These are phyloP conservation scores for Hypomecis atomaria DNA, from an alignment of 2,888 invertebrate genomes.

Conservation along the genomic window DNA sequence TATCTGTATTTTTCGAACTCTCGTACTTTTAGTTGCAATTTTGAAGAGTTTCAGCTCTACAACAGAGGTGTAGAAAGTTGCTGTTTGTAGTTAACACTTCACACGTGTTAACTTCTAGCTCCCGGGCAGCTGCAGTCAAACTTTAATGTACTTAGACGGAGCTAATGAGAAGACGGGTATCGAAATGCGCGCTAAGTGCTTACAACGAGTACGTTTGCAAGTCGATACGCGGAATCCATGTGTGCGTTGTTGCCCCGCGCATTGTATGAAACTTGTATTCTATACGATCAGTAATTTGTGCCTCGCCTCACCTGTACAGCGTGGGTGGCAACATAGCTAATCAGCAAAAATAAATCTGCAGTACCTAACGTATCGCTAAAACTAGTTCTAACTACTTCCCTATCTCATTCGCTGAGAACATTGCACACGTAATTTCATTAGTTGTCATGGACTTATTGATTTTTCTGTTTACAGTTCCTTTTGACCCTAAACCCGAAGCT, in stretches of 20 bases:
- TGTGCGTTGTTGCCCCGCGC: no score
- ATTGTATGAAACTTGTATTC: no score
- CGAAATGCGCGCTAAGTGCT: no score
- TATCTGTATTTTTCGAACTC: no score
- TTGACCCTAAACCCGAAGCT: neutral
- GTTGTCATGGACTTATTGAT: neutral
- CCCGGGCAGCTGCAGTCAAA: constrained; percentile 40
- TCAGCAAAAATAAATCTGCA: neutral
- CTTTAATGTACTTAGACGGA: constrained; percentile 54
- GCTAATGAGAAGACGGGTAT: constrained; percentile 4
- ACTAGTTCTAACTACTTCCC: no score
- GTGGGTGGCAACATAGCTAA: neutral
- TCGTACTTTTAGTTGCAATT: no score
- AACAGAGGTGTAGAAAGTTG: constrained; percentile 28
- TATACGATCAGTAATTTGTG: no score
- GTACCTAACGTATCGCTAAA: no score
- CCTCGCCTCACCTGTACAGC: neutral
- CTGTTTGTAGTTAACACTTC: constrained; percentile 29
- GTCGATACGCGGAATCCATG: no score
- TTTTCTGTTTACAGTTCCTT: constrained; percentile 13
- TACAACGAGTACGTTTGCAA: no score
- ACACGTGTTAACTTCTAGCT: constrained; percentile 49
- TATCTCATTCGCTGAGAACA: no score
- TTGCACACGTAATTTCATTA: no score
- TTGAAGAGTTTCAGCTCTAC: neutral